Percentiles rank a stretch among this genome's conserved stretches.
phyloP scores from a whole-genome alignment of 2,797 vertebrate genomes.

The Sphenopsis melanotis region DNA sequence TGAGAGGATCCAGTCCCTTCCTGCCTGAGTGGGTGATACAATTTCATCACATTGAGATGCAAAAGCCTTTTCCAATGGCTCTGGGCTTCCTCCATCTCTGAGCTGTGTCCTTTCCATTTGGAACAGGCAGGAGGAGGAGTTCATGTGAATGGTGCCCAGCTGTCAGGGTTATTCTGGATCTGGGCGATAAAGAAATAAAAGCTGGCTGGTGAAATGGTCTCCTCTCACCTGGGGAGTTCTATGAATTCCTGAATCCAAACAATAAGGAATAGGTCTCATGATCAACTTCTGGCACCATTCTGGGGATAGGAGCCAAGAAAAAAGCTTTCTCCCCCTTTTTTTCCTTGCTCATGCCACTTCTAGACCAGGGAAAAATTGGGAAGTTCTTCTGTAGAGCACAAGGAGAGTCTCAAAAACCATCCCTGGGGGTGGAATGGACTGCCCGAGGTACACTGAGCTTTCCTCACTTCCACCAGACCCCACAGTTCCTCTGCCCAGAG shows the following conservation, averaged over 20 bases:
- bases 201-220: not conserved
- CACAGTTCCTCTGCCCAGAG: not conserved
- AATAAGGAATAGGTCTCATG: not conserved
- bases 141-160: not conserved
- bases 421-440: not conserved
- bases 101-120: not conserved
- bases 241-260: not conserved
- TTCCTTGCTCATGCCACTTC: not conserved
- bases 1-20: not conserved
- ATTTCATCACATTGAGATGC: not conserved
- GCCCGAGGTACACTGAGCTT: not conserved
- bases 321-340: rapidly evolving
- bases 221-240: not conserved
- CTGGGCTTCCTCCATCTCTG: not conserved
- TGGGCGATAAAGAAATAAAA: not conserved
- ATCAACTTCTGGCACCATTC: not conserved
- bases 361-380: not conserved
- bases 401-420: not conserved
- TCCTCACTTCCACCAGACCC: not conserved
- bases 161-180: not conserved
- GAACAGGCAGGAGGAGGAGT: not conserved
- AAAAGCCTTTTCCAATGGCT: not conserved
- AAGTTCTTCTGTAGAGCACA: not conserved
- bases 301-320: not conserved
- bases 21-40: not conserved